These are phyloP conservation scores for Nasua narica DNA, from an alignment of 2,797 vertebrate species.

Conservation along the genomic window DNA sequence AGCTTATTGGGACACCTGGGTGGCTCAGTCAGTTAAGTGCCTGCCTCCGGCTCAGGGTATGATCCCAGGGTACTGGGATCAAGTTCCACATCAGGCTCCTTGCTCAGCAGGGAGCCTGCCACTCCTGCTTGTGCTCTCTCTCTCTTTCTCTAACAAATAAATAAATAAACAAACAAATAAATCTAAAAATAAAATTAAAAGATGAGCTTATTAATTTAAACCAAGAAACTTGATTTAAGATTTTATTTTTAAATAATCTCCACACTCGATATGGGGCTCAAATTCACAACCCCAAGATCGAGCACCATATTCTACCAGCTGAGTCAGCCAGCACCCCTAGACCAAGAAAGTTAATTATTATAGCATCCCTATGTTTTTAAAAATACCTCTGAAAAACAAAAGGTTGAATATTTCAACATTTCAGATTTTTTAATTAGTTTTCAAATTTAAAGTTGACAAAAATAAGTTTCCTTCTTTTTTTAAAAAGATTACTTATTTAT, in stretches of 20 bases:
- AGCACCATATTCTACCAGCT: neutral
- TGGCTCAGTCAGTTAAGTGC: too few species aligned
- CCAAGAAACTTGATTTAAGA: neutral
- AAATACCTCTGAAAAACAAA: slow-evolving; percentile 3
- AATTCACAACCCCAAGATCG: neutral
- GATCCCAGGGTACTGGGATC: too few species aligned
- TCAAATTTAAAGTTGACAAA: neutral
- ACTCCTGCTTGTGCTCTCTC: too few species aligned
- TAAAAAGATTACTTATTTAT: too few species aligned
- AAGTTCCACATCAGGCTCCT: too few species aligned
- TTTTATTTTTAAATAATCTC: neutral
- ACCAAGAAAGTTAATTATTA: neutral
- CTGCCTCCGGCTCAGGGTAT: too few species aligned
- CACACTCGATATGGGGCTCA: neutral
- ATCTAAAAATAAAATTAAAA: too few species aligned
- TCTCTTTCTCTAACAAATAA: too few species aligned
- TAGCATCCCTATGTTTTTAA: neutral
- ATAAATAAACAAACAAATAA: too few species aligned
- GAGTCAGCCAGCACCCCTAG: neutral
- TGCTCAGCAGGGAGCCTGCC: too few species aligned
- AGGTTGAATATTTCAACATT: neutral
- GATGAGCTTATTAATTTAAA: neutral
- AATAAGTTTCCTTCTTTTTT: too few species aligned
- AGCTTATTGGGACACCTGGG: too few species aligned
- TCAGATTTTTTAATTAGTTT: neutral